Evolutionary conservation across 2,888 invertebrate genomes (phyloP).

Genomic region (Fragum sueziense): DNA sequence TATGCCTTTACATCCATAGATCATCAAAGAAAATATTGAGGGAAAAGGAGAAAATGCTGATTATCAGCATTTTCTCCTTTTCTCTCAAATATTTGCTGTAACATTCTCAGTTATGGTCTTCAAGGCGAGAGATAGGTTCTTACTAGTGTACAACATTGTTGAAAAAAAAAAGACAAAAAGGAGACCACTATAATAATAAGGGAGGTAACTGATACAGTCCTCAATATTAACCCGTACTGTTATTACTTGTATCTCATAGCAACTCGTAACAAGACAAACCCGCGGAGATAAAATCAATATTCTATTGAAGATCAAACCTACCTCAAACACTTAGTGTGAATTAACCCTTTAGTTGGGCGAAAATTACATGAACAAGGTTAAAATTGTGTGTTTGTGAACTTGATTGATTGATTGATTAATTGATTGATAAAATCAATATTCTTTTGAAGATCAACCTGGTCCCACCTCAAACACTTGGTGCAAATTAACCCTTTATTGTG

Average conservation of each 20-base stretch:
- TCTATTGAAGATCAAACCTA: background rate
- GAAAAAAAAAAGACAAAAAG: no score
- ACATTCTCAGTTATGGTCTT: no score
- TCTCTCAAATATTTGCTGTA: no score
- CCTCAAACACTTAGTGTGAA: background rate
- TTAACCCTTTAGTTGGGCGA: background rate
- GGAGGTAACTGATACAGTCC: constrained; percentile 22
- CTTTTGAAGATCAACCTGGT: no score
- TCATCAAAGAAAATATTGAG: background rate
- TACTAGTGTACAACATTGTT: background rate
- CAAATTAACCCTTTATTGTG: no score
- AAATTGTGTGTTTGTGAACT: no score
- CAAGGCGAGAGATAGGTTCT: background rate
- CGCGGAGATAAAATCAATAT: constrained; percentile 18
- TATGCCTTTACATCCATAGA: background rate
- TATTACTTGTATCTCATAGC: background rate
- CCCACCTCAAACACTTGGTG: no score
- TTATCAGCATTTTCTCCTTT: background rate
- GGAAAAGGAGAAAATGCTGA: constrained; percentile 3
- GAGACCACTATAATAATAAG: background rate
- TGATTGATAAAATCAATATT: no score
- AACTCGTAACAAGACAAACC: constrained; percentile 12
- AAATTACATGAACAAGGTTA: no score
- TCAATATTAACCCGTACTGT: background rate
- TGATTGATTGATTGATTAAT: no score